phyloP scores from a whole-genome alignment of 2,888 invertebrate genomes.

The Sarcophaga caerulescens region DNA sequence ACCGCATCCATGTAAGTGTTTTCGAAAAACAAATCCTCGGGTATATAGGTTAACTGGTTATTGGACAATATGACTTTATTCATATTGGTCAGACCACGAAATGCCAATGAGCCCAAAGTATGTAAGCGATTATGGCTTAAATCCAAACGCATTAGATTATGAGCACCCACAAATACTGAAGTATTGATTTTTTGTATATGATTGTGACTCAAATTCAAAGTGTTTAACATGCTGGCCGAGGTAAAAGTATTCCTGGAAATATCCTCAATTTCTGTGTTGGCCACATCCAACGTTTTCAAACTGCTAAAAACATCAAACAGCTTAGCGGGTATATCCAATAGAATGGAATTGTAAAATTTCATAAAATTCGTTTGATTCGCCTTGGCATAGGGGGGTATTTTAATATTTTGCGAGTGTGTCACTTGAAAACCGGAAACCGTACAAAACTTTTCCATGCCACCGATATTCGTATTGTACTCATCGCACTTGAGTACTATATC shows the following conservation, averaged over 20 bases:
- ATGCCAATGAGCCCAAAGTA: slow-evolving; percentile 76
- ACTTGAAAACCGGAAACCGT: slow-evolving; percentile 79
- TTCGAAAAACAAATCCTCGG: slow-evolving; percentile 77
- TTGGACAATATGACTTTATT: slow-evolving; percentile 77
- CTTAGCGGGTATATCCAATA: slow-evolving; percentile 79
- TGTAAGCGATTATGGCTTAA: slow-evolving; percentile 76
- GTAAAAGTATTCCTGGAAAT: slow-evolving; percentile 79
- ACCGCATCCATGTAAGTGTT: slow-evolving; percentile 77
- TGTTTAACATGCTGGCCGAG: slow-evolving; percentile 76
- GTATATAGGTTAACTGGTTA: slow-evolving; percentile 74
- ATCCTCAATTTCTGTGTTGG: slow-evolving; percentile 78
- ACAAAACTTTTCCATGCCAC: slow-evolving; percentile 75
- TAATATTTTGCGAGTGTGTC: slow-evolving; percentile 79
- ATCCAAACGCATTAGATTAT: slow-evolving; percentile 77
- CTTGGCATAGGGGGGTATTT: slow-evolving; percentile 75
- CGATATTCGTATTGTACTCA: slow-evolving; percentile 77
- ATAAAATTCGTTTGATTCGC: slow-evolving; percentile 78
- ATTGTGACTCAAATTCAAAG: slow-evolving; percentile 78
- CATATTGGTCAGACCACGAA: slow-evolving; percentile 76
- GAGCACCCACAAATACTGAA: slow-evolving; percentile 79
- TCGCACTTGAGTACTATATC: slow-evolving; percentile 79
- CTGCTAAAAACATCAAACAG: slow-evolving; percentile 77
- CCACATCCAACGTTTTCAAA: slow-evolving; percentile 78
- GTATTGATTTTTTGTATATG: slow-evolving; percentile 77
- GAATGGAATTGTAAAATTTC: slow-evolving; percentile 80